Base-by-base conservation (phyloP, 1,140 invertebrate species). In the Pissodes strobi region DNA sequence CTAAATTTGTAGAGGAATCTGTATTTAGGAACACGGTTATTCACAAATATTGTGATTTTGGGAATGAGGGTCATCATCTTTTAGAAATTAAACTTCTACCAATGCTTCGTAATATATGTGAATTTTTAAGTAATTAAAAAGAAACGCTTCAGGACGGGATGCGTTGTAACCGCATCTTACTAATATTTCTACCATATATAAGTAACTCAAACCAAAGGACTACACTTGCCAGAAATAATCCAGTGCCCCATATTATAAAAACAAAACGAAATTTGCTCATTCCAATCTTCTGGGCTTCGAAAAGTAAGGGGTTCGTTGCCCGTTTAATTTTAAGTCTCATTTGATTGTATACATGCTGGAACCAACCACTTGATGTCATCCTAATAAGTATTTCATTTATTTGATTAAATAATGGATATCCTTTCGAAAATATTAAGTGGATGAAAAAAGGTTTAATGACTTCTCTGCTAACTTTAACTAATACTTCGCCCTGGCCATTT, bases 201-300 rank as follows among this genome's bases (percentile, higher is more conserved):
- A 27, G 9, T 27, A 27, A 10, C n/a, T 52, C 49, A 30, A 34
- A 4, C 13, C 6, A 10, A 52, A 64, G 18, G 4, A 56, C 51
- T 13, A 27, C n/a, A 23, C 1, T 5, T 19, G 51, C 34, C n/a
- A 63, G 5, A 1, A n/a, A 2, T 22, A 64, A 46, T 19, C 52
- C 59, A 25, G 22, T 15, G 18, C 23, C 22, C 59, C 48, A 62
- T 17, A 43, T 41, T 2, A 37, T 12, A 21, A 62, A 62, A n/a
- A 62, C 48, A 53, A 52, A 62, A 1, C 6, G 6, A n/a, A 62
- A 53, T 41, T 52, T 49, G 23, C 18, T 45, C 30, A 62, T 17
- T 39, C 37, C 49, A 27, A 62, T 52, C 18, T 53, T 62, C 17
- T 43, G n/a, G 13, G 48, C 34, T 30, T 52, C 48, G 15, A 52